Evolutionary conservation across 2,113 vertebrate genomes (phyloP), one percentile per base, ranked within the genome.

Genomic region (Dinomys branickii): DNA sequence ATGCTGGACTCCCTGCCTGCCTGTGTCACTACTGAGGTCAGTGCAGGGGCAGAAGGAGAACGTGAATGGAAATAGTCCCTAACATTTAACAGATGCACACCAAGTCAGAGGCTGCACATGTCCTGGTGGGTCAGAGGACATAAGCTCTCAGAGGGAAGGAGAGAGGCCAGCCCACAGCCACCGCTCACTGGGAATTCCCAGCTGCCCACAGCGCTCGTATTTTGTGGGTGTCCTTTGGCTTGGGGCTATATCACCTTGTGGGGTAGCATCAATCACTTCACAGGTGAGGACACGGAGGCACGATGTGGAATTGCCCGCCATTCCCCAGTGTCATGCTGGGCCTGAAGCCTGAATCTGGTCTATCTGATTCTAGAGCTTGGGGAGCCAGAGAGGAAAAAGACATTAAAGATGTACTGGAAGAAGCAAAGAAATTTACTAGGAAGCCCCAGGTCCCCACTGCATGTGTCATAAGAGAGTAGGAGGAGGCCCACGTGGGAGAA

Each of bases 21-120:
- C 50, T 13, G 58, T 24, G 38, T 58, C 35, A 33, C 0, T 2
- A 30, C 35, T 44, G 91, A 78, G 35, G 26, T 4, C 35, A 41
- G 10, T 13, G 24, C 3, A 3, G 35, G 12, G 13, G 35, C 19
- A 2, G 52, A 54, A 22, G 9, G 30, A 87, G 87, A 78, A 35
- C 0, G 6, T 7, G 35, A 2, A 14, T 1, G 50, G 28, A 41
- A 26, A 33, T 0, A 12, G 61, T 41, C 30, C 35, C 35, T 20
- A 71, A 58, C 69, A n/a, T 38, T 56, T 63, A 82, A 59, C 12
- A 54, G 85, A 26, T 2, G 30, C 14, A 14, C 2, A 9, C 22
- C 20, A 30, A 3, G 24, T 5, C 24, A 33, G n/a, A 63, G 11
- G 30, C 20, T n/a, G 35, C 7, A 14, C 11, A 47, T 5, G n/a